Evolutionary conservation across 2,113 vertebrate species (phyloP), one percentile per base, ranked within the genome.

Genomic region (Amblyornis subalaris): DNA sequence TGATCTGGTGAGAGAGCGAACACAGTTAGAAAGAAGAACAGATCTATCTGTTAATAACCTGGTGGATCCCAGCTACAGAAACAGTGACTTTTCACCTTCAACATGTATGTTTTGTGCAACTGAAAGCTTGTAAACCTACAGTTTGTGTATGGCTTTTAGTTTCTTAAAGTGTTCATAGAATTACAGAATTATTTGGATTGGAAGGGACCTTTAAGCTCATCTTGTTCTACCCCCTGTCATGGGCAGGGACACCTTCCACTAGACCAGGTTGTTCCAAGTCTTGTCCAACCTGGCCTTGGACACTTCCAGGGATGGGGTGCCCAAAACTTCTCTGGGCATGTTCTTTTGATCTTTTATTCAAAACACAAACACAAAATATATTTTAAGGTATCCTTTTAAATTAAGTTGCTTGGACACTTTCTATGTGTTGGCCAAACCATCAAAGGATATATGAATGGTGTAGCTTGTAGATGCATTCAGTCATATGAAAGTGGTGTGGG

Each of bases 1-100:
- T 89, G 86, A 98, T 84, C 91, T 98, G 88, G 79, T 97, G 70
- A 97, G 98, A 96, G 98, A 98, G 44, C 97, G 90, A 90, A 97
- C 97, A 86, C 97, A 97, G 74, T 93, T 98, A 91, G 99, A 99
- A 93, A 98, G 98, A 45, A 98, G 98, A 96, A 74, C 95, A 33
- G 98, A 99, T 89, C 75, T 97, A 22, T 96, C 98, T 18, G 85
- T 98, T 93, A 96, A 96, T 76, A 95, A 96, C 85, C 76, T 98
- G 93, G 95, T 96, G 89, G 99, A 99, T 95, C 97, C 97, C 96
- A 97, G 97, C 95, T 97, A 97, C 44, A 96, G 98, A 87, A 97
- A 91, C 89, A 73, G 96, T 85, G 98, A 97, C 85, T 97, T 98
- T 60, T 91, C 98, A 78, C 80, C 97, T 85, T 98, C 99, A 57